Conservation (phyloP, 2,113 vertebrate species). For the Vireo altiloquus region DNA sequence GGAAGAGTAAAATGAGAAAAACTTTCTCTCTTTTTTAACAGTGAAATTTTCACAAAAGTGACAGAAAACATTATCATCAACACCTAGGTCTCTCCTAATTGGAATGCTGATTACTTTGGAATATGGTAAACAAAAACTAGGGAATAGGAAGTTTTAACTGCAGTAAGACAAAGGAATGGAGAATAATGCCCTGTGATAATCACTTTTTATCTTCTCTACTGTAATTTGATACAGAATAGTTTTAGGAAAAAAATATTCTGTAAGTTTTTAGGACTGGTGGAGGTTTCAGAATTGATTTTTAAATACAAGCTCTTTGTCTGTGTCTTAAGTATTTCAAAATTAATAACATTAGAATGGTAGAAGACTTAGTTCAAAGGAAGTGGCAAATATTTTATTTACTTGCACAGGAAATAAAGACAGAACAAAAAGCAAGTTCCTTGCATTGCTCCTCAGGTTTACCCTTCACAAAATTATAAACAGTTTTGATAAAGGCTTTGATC, state of each 20-base stretch:
- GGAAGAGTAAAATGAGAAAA: not conserved
- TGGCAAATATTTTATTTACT: not conserved
- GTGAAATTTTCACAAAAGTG: not conserved
- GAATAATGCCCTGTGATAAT: not conserved
- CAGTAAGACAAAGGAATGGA: not conserved
- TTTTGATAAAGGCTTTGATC: not conserved
- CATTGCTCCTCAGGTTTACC: not conserved
- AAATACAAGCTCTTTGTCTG: not conserved
- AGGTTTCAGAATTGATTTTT: not conserved
- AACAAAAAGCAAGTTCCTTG: not conserved
- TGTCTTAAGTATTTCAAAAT: not conserved
- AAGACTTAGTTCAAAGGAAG: not conserved
- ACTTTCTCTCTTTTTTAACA: not conserved
- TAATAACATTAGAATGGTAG: not conserved
- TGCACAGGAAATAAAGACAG: not conserved
- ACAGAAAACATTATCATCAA: not conserved
- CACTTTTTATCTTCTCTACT: not conserved
- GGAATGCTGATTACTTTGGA: not conserved
- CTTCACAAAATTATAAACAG: not conserved
- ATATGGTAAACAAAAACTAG: not conserved
- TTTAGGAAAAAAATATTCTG: not conserved
- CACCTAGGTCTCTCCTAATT: not conserved
- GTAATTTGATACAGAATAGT: not conserved
- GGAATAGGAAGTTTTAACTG: not conserved
- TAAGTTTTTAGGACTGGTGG: not conserved